Evolutionary conservation across 2,888 invertebrate species (phyloP), one percentile per base, ranked within the genome.

Genomic region (Drosophila hamatofila): DNA sequence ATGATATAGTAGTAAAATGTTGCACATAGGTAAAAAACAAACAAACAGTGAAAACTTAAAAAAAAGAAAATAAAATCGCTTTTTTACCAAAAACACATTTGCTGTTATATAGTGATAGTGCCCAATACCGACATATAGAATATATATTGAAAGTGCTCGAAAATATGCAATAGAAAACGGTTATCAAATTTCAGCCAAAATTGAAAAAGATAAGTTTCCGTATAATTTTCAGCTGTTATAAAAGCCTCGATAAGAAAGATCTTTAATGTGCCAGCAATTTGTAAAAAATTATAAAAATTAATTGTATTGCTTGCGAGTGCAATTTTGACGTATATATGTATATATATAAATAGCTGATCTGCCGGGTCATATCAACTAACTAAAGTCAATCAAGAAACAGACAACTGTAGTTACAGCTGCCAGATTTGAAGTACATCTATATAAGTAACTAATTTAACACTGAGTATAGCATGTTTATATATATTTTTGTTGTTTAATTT

Each of bases 361-460:
- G 49, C 30, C 23, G 25, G 37, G 37, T 35, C 44, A 52, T 46
- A 65, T 68, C 57, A 68, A 41, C 37, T 51, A 68, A 41, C 37
- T 51, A 46, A 51, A 75, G 67, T 78, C 75, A 75, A 75, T 75
- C 74, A 75, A 75, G 41, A 35, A 41, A 35, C 78, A 78, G 78
- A 54, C 78, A 41, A 65, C 33, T 27, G 37, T 27, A 33, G 42
- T 25, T 33, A 16, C 25, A 49, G 30, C 49, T 51, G 46, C 54
- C 75, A 68, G 70, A 48, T 48, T 60, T 41, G 48, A 60, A 51
- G 58, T 49, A 59, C 59, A 48, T 8, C 49, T 27, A 23, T 57
- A 48, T 18, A 49, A 39, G 55, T 72, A 37, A 48, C 48, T 51
- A 69, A 44, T 49, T 68, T 46, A 69, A 48, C 48, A 42, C 39